Conservation (phyloP, 2,888 invertebrate genomes). For the Melieria crassipennis region DNA sequence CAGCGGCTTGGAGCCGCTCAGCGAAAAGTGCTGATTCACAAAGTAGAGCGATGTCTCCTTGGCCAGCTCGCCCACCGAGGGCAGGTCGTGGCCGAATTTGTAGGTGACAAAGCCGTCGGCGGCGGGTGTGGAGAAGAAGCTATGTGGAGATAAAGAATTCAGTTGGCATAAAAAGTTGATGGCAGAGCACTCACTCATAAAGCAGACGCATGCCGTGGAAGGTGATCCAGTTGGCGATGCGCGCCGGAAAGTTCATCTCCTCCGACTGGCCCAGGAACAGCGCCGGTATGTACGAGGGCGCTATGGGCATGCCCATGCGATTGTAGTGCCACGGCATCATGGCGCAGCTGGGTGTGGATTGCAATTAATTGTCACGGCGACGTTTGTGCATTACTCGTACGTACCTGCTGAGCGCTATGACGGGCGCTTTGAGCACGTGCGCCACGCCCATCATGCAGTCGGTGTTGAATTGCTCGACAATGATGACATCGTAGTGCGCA, state of each 20-base stretch:
- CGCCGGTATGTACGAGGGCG: slow-evolving; percentile 70
- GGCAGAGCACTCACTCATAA: slow-evolving; percentile 50
- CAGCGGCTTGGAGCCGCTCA: slow-evolving; percentile 67
- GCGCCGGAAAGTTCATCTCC: slow-evolving; percentile 65
- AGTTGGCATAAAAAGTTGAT: neutral
- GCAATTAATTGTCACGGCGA: neutral
- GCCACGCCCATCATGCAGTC: slow-evolving; percentile 77
- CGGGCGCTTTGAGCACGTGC: slow-evolving; percentile 72
- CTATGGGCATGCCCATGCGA: slow-evolving; percentile 70
- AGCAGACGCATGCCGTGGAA: slow-evolving; percentile 52
- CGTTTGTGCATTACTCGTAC: neutral
- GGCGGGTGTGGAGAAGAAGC: slow-evolving; percentile 48
- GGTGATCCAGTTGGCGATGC: slow-evolving; percentile 66
- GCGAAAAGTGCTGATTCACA: slow-evolving; percentile 69
- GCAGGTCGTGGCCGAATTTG: slow-evolving; percentile 61
- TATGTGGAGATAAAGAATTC: slow-evolving; percentile 18
- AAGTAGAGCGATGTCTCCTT: slow-evolving; percentile 65
- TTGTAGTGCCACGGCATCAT: slow-evolving; percentile 72
- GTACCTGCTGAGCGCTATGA: slow-evolving; percentile 64
- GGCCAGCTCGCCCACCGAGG: slow-evolving; percentile 67
- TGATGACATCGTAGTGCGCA: slow-evolving; percentile 73
- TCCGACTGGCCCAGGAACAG: slow-evolving; percentile 67
- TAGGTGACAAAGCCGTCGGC: slow-evolving; percentile 54
- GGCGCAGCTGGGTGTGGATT: slow-evolving; percentile 62
- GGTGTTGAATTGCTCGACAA: slow-evolving; percentile 77